Evolutionary conservation across 2,888 invertebrate species (phyloP).

Genomic region (Mylabris sibirica): DNA sequence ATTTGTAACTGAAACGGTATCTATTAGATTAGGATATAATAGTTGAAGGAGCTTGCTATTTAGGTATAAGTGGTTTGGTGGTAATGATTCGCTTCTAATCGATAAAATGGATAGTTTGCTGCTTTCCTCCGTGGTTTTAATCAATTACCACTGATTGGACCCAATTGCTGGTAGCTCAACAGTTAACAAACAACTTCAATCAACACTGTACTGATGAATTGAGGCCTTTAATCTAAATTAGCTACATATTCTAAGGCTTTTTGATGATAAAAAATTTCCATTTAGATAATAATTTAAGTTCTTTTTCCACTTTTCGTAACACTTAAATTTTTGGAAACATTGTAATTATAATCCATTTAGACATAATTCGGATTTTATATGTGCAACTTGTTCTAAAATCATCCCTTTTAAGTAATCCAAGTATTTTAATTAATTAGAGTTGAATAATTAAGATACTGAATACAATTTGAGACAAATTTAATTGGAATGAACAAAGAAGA

Average conservation of each 20-base stretch:
- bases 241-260: background rate
- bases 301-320: too few species aligned
- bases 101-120: slow-evolving; percentile 55
- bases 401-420: slow-evolving; percentile 34
- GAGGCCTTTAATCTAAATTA: background rate
- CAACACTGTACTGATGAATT: slow-evolving; percentile 8
- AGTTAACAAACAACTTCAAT: slow-evolving; percentile 37
- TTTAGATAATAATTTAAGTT: slow-evolving; percentile 3
- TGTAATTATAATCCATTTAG: background rate
- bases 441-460: slow-evolving; percentile 48
- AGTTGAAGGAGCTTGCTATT: slow-evolving; percentile 20
- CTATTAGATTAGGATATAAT: slow-evolving; percentile 25
- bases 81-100: slow-evolving; percentile 41
- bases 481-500: slow-evolving; percentile 46
- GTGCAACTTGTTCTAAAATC: slow-evolving; percentile 3
- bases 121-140: slow-evolving; percentile 56
- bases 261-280: slow-evolving; percentile 23
- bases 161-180: slow-evolving; percentile 57
- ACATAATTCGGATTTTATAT: background rate
- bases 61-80: slow-evolving; percentile 41
- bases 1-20: slow-evolving; percentile 26
- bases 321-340: slow-evolving; percentile 30
- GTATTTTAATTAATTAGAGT: slow-evolving; percentile 49
- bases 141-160: slow-evolving; percentile 61
- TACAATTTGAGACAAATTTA: slow-evolving; percentile 47